A percentile compares a stretch with the other conserved stretches of the same genome.
Conservation (phyloP, 2,113 vertebrate genomes). For the Phylloscopus whistleri region DNA sequence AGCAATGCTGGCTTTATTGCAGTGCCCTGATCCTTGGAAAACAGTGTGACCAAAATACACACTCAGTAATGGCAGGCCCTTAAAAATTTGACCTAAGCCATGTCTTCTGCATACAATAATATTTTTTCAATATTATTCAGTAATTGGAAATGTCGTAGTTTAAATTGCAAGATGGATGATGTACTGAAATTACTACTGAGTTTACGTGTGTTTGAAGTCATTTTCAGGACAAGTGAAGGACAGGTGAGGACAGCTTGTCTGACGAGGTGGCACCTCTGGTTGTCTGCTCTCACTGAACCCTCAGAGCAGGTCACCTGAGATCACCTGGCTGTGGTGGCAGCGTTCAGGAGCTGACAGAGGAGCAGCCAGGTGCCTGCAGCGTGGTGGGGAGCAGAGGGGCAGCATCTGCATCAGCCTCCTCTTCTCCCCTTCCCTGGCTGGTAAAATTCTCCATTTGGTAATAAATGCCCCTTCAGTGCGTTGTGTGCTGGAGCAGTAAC, state of each 20-base stretch:
- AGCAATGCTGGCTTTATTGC: background rate
- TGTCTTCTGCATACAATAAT: background rate
- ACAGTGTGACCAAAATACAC: background rate
- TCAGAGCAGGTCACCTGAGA: background rate
- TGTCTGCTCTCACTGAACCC: background rate
- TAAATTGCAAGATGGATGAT: background rate
- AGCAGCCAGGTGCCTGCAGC: background rate
- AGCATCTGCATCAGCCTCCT: background rate
- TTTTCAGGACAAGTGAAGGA: background rate
- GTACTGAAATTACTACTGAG: background rate
- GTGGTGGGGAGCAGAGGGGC: background rate
- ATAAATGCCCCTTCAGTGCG: background rate
- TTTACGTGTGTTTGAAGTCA: fast-evolving
- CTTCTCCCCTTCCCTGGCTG: background rate
- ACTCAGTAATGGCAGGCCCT: background rate
- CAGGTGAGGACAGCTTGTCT: background rate
- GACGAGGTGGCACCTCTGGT: background rate
- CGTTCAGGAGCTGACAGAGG: background rate
- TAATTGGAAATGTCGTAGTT: background rate
- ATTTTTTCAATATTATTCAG: background rate
- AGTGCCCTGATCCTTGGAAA: background rate
- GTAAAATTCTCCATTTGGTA: background rate
- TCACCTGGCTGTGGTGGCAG: background rate
- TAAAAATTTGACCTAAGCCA: background rate
- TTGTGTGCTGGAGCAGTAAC: background rate